Evolutionary conservation across 2,797 vertebrate species (phyloP).

Genomic region (Crocodylus rhombifer): DNA sequence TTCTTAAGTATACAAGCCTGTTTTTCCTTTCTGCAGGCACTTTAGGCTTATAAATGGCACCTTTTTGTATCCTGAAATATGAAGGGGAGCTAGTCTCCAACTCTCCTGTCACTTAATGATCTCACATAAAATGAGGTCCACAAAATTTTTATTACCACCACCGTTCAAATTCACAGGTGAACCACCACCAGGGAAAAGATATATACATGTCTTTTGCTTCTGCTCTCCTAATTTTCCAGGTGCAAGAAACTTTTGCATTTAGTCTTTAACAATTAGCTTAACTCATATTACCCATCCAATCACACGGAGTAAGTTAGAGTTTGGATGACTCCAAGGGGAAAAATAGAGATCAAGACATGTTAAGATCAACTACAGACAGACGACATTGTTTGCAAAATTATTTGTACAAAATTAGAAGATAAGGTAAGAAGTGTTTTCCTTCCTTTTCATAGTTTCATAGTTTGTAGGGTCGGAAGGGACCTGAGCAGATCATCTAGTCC

Average conservation of each 20-base stretch:
- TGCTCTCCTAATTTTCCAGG: slow-evolving; percentile 73
- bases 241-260: slow-evolving; percentile 65
- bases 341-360: not conserved
- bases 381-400: not conserved
- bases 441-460: not conserved
- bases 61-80: slow-evolving; percentile 79
- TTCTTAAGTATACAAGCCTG: slow-evolving; percentile 78
- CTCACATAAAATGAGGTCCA: slow-evolving; percentile 81
- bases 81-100: slow-evolving; percentile 78
- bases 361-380: not conserved
- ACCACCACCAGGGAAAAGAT: slow-evolving; percentile 79
- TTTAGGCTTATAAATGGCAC: slow-evolving; percentile 80
- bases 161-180: slow-evolving; percentile 75
- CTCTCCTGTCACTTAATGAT: slow-evolving; percentile 82
- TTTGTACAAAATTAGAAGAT: not conserved
- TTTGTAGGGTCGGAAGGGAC: no score
- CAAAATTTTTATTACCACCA: slow-evolving; percentile 76
- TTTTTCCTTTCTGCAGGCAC: slow-evolving; percentile 78
- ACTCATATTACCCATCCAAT: slow-evolving; percentile 21
- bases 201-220: slow-evolving; percentile 58
- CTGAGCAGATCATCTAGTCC: no score
- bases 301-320: not conserved
- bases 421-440: not conserved
- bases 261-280: slow-evolving; percentile 60
- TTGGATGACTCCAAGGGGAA: slow-evolving; percentile 29